Conservation (phyloP, 1,140 invertebrate genomes). For the Macrobrachium nipponense region DNA sequence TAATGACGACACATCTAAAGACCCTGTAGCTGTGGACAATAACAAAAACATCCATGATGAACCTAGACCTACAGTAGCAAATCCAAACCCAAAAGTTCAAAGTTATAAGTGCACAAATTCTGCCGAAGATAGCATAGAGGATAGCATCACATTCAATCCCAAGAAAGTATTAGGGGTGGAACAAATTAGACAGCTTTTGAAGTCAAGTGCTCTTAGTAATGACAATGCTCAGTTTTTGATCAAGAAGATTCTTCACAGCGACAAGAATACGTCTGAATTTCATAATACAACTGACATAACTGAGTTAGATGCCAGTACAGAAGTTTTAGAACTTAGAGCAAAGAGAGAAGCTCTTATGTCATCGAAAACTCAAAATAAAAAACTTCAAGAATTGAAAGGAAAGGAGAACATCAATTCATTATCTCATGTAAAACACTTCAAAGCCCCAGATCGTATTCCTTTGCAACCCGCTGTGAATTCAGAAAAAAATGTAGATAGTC, state of each 20-base stretch:
- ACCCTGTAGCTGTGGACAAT: too few species aligned
- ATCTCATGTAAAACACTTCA: neutral
- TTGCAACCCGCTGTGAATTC: too few species aligned
- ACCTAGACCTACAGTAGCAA: too few species aligned
- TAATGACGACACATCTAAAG: too few species aligned
- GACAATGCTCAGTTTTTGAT: neutral
- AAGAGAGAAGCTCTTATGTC: neutral
- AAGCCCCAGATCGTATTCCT: neutral
- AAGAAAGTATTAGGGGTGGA: too few species aligned
- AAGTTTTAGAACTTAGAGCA: conserved; percentile 1
- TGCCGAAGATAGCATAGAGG: too few species aligned
- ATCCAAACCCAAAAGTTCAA: too few species aligned
- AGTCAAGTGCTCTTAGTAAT: neutral
- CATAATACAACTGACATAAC: conserved; percentile 5
- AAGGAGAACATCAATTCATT: neutral
- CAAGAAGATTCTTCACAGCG: neutral
- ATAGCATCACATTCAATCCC: too few species aligned
- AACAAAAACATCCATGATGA: too few species aligned
- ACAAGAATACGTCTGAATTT: neutral
- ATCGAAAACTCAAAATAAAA: neutral
- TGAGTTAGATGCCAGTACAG: conserved; percentile 5
- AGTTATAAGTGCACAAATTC: too few species aligned
- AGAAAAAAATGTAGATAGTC: neutral
- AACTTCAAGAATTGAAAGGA: neutral
- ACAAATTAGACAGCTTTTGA: too few species aligned